phyloP scores from a whole-genome alignment of 2,113 vertebrate species.

The Chroicocephalus ridibundus region DNA sequence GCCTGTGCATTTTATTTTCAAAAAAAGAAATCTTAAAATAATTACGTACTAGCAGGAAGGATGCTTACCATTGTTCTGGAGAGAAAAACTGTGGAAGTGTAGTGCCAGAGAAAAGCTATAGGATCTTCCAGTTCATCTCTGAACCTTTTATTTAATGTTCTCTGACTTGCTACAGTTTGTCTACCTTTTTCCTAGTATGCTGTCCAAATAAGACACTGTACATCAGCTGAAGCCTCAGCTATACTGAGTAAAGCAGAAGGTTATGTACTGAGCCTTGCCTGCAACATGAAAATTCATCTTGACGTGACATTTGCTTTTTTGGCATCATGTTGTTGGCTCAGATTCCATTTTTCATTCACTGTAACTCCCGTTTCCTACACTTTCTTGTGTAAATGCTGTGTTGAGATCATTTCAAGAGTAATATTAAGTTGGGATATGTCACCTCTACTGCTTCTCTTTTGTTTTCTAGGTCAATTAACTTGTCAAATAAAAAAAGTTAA shows the following conservation, averaged over 20 bases:
- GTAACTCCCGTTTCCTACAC: background rate
- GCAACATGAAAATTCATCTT: background rate
- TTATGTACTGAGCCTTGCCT: background rate
- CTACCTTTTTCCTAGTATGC: background rate
- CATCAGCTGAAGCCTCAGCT: background rate
- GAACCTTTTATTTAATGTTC: background rate
- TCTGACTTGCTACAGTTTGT: background rate
- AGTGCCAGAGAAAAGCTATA: background rate
- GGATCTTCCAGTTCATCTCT: background rate
- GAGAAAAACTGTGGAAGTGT: background rate
- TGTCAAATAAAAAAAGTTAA: background rate
- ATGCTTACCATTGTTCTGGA: background rate
- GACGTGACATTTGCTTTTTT: slow-evolving; percentile 10
- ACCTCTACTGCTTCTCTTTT: background rate
- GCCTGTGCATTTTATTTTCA: background rate
- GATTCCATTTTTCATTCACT: background rate
- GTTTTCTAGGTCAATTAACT: background rate
- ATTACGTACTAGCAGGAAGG: background rate
- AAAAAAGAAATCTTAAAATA: background rate
- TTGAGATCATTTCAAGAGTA: background rate
- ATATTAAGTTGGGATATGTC: background rate
- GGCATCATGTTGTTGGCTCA: background rate
- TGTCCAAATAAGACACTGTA: background rate
- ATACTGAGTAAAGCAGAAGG: background rate
- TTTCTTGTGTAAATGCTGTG: background rate